A percentile compares a stretch with the other conserved stretches of the same genome.
phyloP scores from a whole-genome alignment of 2,888 invertebrate species.

The Sussaba pulchella region DNA sequence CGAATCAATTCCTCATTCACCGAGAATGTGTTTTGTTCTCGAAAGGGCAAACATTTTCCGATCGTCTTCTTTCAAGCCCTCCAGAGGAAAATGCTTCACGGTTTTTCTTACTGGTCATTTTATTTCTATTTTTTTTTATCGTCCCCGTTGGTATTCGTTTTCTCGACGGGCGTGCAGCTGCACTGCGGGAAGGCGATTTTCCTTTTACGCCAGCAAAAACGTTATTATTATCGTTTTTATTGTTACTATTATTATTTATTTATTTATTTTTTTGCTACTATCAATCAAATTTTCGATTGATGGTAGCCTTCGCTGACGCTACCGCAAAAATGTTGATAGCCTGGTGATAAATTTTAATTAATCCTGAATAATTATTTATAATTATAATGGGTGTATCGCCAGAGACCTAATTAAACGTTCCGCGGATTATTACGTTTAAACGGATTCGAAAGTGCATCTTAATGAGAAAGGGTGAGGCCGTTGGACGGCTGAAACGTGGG shows the following conservation, averaged over 20 bases:
- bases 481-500: not conserved
- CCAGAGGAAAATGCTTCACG: not conserved
- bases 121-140: too few relatives aligned
- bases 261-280: not conserved
- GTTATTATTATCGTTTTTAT: not conserved
- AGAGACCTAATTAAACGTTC: constrained; percentile 28
- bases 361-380: not conserved
- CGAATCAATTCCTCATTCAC: too few relatives aligned
- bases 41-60: too few relatives aligned
- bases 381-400: constrained; percentile 28
- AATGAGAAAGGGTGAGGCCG: constrained; percentile 24
- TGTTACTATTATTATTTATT: too few relatives aligned
- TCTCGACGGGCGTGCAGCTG: not conserved
- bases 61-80: not conserved
- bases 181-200: not conserved
- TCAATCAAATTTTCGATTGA: not conserved
- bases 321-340: too few relatives aligned
- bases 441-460: constrained; percentile 15
- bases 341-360: too few relatives aligned
- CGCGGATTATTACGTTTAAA: constrained; percentile 29
- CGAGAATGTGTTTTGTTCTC: too few relatives aligned
- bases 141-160: not conserved
- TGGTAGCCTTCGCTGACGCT: too few relatives aligned
- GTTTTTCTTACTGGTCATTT: not conserved
- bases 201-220: not conserved